Conservation (phyloP, 92 coral and sea anemone genomes). For the Heteractis magnifica region DNA sequence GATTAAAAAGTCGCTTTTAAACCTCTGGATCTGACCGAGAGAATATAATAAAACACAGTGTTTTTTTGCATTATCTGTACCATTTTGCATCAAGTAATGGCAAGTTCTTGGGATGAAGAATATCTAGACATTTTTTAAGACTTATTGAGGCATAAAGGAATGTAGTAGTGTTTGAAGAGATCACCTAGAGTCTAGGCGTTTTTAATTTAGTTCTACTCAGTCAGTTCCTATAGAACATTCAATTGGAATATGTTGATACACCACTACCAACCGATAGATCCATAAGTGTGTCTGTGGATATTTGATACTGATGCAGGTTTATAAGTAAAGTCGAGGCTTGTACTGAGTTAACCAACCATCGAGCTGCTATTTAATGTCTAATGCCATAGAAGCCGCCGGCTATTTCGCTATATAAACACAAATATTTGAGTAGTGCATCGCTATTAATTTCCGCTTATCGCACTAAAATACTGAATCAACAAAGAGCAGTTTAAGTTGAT, state of each 20-base stretch:
- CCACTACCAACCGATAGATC: background rate
- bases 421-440: constrained; percentile 14
- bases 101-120: background rate
- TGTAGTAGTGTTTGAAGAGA: background rate
- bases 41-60: background rate
- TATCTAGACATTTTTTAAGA: background rate
- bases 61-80: background rate
- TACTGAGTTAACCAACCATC: constrained; percentile 28
- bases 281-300: background rate
- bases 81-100: background rate
- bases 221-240: background rate
- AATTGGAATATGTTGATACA: background rate
- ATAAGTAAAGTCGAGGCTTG: constrained; percentile 10
- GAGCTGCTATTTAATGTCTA: constrained; percentile 1
- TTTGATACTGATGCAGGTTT: background rate
- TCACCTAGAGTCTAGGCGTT: too few relatives aligned
- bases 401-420: constrained; percentile 16
- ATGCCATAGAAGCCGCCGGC: constrained; percentile 7
- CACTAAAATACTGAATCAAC: constrained; percentile 16
- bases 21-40: background rate
- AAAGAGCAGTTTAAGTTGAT: background rate
- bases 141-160: constrained; percentile 6
- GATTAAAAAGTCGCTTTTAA: background rate
- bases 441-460: constrained; percentile 22
- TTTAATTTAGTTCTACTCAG: background rate